phyloP scores from a whole-genome alignment of 1,140 invertebrate species.

The Psilanteris sp. region DNA sequence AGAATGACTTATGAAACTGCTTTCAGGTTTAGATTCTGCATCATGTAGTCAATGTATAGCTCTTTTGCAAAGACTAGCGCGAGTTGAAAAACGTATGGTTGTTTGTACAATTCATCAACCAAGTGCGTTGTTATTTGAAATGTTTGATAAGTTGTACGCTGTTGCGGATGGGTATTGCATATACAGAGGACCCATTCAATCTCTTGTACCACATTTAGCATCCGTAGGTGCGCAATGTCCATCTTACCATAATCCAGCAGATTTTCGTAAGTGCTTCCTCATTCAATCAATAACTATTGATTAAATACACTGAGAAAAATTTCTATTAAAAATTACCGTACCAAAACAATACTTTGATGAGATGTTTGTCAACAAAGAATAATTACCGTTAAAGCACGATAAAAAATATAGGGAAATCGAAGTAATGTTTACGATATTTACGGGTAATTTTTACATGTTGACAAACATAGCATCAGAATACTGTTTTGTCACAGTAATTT shows the following conservation, averaged over 20 bases:
- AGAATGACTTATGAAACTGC: no score
- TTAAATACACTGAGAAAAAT: no score
- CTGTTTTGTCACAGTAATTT: no score
- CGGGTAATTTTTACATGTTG: no score
- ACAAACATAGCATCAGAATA: no score
- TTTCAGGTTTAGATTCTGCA: slow-evolving; percentile 92
- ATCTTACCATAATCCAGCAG: slow-evolving; percentile 96
- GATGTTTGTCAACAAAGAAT: no score
- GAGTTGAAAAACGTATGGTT: slow-evolving; percentile 90
- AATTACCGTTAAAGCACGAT: no score
- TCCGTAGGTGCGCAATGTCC: slow-evolving; percentile 91
- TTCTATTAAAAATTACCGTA: no score
- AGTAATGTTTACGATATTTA: no score
- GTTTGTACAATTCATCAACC: slow-evolving; percentile 98
- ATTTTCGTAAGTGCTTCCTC: slow-evolving; percentile 90
- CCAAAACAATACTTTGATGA: no score
- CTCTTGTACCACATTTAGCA: slow-evolving; percentile 90
- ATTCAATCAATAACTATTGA: no score
- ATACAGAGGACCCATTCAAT: slow-evolving; percentile 88
- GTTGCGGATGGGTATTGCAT: slow-evolving; percentile 92
- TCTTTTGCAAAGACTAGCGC: slow-evolving; percentile 88
- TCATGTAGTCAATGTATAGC: slow-evolving; percentile 93
- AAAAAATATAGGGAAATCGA: no score
- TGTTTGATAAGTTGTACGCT: slow-evolving; percentile 97
- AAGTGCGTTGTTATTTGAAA: slow-evolving; percentile 95